Conservation (phyloP, 2,797 vertebrate genomes). For the Schizothorax lantsangensis region DNA sequence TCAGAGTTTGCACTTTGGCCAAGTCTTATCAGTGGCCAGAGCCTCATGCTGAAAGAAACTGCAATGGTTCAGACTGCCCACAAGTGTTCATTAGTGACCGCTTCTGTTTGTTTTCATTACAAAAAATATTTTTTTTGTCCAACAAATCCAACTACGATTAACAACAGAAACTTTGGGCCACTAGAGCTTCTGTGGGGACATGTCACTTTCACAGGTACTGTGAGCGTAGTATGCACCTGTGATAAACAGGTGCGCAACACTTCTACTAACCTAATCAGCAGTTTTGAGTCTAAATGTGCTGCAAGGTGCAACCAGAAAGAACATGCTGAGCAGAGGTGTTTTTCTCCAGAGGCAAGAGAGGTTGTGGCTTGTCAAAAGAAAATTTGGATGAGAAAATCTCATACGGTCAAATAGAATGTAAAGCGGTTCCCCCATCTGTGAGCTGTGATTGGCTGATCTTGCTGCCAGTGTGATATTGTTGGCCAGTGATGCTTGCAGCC, state of each 20-base stretch:
- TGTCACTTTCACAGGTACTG: constrained; percentile 30
- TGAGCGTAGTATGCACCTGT: constrained; percentile 40
- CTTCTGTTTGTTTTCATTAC: neutral
- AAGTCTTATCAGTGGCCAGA: constrained; percentile 45
- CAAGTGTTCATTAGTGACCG: neutral
- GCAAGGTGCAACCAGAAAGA: constrained; percentile 20
- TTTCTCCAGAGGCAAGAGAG: neutral
- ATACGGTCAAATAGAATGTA: neutral
- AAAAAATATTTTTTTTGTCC: neutral
- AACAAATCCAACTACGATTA: neutral
- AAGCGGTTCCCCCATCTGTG: neutral
- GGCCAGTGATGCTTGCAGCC: neutral
- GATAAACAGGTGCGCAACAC: constrained; percentile 30
- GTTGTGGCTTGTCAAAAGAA: neutral
- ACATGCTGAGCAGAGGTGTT: constrained; percentile 5
- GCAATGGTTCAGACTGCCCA: too few relatives aligned
- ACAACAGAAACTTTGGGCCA: neutral
- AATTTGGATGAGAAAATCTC: neutral
- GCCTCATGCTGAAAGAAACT: constrained; percentile 16
- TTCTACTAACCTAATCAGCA: constrained; percentile 24
- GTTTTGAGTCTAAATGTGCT: constrained; percentile 24
- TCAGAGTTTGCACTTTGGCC: constrained; percentile 68
- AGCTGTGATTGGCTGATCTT: neutral
- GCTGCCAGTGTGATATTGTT: neutral
- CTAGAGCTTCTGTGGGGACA: neutral